Base-by-base conservation (phyloP, 2,797 vertebrate genomes). In the Paguma larvata region DNA sequence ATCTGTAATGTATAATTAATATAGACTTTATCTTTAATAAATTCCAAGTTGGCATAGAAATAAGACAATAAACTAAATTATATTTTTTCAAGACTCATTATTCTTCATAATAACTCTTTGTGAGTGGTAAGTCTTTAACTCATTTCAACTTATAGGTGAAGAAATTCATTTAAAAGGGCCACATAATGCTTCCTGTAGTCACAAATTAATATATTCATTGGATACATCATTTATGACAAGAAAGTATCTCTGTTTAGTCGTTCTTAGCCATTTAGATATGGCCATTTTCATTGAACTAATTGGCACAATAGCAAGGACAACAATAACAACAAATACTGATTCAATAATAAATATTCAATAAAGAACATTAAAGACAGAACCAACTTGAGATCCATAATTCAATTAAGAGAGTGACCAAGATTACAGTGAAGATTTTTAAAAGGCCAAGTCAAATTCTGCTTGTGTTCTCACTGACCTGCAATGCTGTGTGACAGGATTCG, bases 381-480 rank as follows among this genome's bases (percentile, higher is more conserved):
- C 73, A 80, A 18, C 16, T 68, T 44, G 23, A 65, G 8, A 25
- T 10, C 18, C 56, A 9, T 68, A 48, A 85, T 75, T 93, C 83
- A 83, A 15, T 84, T 89, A 86, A 77, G 87, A 94, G 94, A 92
- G 79, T 87, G 94, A 92, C 78, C 94, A 88, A 80, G 85, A 56
- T 48, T 68, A 91, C 23, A 82, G 63, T 80, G 78, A 75, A n/a
- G 79, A 38, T 25, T 65, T 78, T 93, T 88, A 93, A 16, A 94
- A 89, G 94, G 82, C 83, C 95, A 95, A 87, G 68, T 93, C 96
- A 96, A 90, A 90, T 92, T 98, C 97, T 92, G 92, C 59, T 46
- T 78, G 68, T 98, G 97, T 51, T 95, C 92, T 98, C 97, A 97
- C n/a, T 93, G 96, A 68, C 95, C 92, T 97, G 95, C 94, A 97